phyloP scores from a whole-genome alignment of 1,140 invertebrate species.

The Chrysoperla carnea region DNA sequence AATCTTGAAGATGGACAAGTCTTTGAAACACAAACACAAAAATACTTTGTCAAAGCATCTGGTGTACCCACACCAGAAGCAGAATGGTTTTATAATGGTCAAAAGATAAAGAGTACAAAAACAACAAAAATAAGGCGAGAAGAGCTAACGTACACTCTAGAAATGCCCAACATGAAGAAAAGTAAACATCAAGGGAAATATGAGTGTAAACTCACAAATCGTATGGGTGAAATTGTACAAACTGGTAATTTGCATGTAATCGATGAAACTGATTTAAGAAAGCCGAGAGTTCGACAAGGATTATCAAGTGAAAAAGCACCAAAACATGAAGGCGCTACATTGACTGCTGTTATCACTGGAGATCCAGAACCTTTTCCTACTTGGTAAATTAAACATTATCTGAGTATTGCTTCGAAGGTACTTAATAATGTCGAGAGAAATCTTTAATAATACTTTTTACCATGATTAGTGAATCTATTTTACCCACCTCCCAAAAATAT shows the following conservation, averaged over 20 bases:
- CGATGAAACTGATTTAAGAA: conserved; percentile 55
- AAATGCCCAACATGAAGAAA: conserved; percentile 39
- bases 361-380: conserved; percentile 49
- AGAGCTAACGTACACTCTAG: conserved; percentile 54
- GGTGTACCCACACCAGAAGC: conserved; percentile 58
- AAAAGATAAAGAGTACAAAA: conserved; percentile 39
- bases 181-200: conserved; percentile 61
- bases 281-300: conserved; percentile 48
- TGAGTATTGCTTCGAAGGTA: too few relatives aligned
- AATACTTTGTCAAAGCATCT: conserved; percentile 49
- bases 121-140: conserved; percentile 40
- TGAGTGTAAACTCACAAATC: conserved; percentile 54
- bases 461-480: too few relatives aligned
- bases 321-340: conserved; percentile 49
- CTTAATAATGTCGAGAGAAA: too few relatives aligned
- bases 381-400: conserved; percentile 25
- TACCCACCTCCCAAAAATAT: too few relatives aligned
- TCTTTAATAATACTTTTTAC: too few relatives aligned
- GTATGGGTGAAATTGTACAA: conserved; percentile 50
- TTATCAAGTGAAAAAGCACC: conserved; percentile 40
- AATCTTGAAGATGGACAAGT: conserved; percentile 53
- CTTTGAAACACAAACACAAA: conserved; percentile 54
- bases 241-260: conserved; percentile 47
- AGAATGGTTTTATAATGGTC: conserved; percentile 58
- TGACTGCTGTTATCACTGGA: conserved; percentile 59